These are phyloP conservation scores for Calonectris borealis DNA, from an alignment of 2,113 vertebrate species.

Conservation along the genomic window DNA sequence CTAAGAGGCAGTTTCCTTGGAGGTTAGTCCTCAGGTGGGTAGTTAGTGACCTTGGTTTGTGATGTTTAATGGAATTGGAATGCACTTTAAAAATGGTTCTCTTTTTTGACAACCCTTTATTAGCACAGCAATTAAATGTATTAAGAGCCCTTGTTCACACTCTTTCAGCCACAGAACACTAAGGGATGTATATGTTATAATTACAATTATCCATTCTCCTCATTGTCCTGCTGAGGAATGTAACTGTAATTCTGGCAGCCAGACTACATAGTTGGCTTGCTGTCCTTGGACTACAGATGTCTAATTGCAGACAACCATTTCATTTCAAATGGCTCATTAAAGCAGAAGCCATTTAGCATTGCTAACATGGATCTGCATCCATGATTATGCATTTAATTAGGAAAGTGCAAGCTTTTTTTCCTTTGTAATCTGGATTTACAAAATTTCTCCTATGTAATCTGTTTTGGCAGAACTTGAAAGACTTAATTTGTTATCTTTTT, in stretches of 20 bases:
- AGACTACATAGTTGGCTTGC: conserved; percentile 68
- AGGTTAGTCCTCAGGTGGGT: conserved; percentile 24
- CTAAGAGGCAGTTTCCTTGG: background rate
- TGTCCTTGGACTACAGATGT: conserved; percentile 80
- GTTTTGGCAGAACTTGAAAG: conserved; percentile 7
- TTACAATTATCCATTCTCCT: conserved; percentile 78
- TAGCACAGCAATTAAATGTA: conserved; percentile 78
- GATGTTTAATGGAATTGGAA: conserved; percentile 42
- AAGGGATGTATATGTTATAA: conserved; percentile 79
- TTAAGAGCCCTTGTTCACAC: conserved; percentile 74
- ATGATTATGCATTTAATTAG: conserved; percentile 79
- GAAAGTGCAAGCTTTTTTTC: conserved; percentile 39
- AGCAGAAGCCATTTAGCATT: conserved; percentile 75
- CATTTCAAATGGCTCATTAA: conserved; percentile 82
- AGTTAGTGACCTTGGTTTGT: conserved; percentile 13
- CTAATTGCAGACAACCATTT: conserved; percentile 84
- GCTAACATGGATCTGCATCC: conserved; percentile 72
- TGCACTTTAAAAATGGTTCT: conserved; percentile 54
- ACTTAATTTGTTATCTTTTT: background rate
- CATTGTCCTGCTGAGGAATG: conserved; percentile 82
- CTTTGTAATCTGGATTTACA: conserved; percentile 36
- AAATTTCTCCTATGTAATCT: background rate
- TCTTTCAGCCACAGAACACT: conserved; percentile 67
- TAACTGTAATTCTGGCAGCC: conserved; percentile 78
- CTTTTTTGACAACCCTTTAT: conserved; percentile 74